These are phyloP conservation scores for Teleiodes luculella DNA, from an alignment of 2,888 invertebrate species.

Conservation along the genomic window DNA sequence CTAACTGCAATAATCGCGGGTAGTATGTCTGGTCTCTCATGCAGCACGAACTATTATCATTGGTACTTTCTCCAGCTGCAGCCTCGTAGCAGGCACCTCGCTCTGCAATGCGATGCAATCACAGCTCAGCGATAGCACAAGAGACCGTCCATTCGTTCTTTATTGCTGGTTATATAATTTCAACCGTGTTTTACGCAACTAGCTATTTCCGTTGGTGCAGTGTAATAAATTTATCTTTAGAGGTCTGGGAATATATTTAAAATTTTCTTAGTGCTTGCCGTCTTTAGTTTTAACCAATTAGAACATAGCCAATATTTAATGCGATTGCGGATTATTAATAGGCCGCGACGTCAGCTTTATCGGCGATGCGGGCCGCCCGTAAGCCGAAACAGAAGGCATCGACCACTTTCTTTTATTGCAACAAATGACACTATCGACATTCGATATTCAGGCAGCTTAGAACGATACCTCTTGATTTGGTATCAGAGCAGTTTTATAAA, in stretches of 20 bases:
- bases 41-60: constrained; percentile 31
- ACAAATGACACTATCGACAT: constrained; percentile 30
- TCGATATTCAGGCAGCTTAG: constrained; percentile 29
- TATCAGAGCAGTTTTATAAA: no score
- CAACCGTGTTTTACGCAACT: not conserved
- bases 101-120: constrained; percentile 8
- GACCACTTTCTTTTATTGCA: constrained; percentile 39
- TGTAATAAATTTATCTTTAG: no score
- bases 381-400: constrained; percentile 34
- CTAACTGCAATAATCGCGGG: constrained; percentile 20
- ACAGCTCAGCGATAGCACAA: constrained; percentile 2
- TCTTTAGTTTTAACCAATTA: no score
- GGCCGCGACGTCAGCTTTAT: not conserved
- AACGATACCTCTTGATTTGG: no score
- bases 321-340: not conserved
- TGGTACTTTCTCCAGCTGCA: constrained; percentile 43
- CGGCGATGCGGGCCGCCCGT: constrained; percentile 28
- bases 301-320: not conserved
- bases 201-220: not conserved
- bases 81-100: not conserved
- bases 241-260: no score
- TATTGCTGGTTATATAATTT: not conserved
- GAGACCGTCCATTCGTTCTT: not conserved
- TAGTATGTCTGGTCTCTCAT: constrained; percentile 31
- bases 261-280: no score